Percentiles rank a stretch among this genome's conserved stretches.
These are phyloP conservation scores for Yponomeuta sedellus DNA, from an alignment of 2,888 invertebrate genomes.

Conservation along the genomic window DNA sequence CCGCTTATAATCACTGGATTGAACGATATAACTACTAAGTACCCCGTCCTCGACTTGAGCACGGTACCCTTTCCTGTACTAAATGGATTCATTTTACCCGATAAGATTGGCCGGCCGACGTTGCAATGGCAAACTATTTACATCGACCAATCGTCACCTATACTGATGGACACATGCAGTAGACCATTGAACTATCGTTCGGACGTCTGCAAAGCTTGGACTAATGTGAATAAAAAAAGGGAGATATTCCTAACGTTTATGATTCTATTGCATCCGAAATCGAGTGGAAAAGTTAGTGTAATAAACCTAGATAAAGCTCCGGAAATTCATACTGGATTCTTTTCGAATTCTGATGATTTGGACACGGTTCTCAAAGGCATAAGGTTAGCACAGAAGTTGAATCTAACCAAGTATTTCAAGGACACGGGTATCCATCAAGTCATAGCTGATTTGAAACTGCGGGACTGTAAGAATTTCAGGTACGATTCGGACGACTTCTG, in stretches of 20 bases:
- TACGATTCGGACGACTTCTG: too few species aligned
- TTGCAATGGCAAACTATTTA: background rate
- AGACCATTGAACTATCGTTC: background rate
- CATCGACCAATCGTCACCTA: too few species aligned
- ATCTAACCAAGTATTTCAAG: conserved; percentile 11
- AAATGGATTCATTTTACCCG: background rate
- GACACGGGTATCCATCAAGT: background rate
- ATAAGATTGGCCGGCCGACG: background rate
- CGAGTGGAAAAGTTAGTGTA: background rate
- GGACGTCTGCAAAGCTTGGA: background rate
- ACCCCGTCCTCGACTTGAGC: background rate
- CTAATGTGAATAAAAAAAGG: background rate
- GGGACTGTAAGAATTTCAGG: too few species aligned
- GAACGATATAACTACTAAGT: background rate
- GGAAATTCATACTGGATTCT: conserved; percentile 9
- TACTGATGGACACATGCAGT: too few species aligned
- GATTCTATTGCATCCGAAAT: conserved; percentile 13
- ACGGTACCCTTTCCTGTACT: background rate
- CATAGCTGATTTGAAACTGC: too few species aligned
- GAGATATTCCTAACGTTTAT: background rate
- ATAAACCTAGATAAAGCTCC: background rate
- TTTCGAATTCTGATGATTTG: background rate
- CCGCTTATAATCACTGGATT: conserved; percentile 13
- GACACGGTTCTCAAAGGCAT: background rate
- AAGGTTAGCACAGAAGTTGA: background rate